These are phyloP conservation scores for Eucidaris tribuloides DNA, from an alignment of 35 echinoderm and acorn worm species.

Conservation along the genomic window DNA sequence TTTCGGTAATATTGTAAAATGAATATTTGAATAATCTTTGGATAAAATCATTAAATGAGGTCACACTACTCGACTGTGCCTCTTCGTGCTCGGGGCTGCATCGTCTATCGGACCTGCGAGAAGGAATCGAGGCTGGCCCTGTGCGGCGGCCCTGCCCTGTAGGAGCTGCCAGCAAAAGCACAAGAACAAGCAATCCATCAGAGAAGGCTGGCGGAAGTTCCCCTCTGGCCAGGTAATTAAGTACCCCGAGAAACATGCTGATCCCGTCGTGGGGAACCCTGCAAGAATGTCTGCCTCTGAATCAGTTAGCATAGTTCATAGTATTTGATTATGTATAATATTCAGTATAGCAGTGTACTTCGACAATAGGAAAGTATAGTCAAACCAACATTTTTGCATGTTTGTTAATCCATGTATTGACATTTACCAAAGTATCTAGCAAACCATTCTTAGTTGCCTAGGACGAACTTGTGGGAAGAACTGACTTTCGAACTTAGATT, in stretches of 20 bases:
- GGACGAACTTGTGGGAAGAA: too few relatives aligned
- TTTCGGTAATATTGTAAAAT: too few relatives aligned
- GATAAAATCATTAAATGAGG: slow-evolving; percentile 19
- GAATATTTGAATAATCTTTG: neutral
- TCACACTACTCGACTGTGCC: slow-evolving; percentile 77
- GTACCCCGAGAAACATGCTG: slow-evolving; percentile 77
- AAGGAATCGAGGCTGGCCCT: slow-evolving; percentile 74
- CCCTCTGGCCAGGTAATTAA: slow-evolving; percentile 73
- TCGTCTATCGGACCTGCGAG: slow-evolving; percentile 39
- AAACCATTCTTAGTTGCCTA: too few relatives aligned
- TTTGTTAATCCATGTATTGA: too few relatives aligned
- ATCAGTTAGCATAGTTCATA: too few relatives aligned
- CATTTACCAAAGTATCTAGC: too few relatives aligned
- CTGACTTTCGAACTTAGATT: too few relatives aligned
- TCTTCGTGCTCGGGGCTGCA: slow-evolving; percentile 62
- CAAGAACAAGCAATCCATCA: slow-evolving; percentile 85
- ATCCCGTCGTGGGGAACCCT: slow-evolving; percentile 81
- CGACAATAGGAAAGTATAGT: too few relatives aligned
- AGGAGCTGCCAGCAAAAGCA: slow-evolving; percentile 93
- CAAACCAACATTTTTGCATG: too few relatives aligned
- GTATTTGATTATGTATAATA: too few relatives aligned
- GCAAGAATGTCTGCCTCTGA: slow-evolving; percentile 91
- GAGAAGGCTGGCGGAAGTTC: slow-evolving; percentile 87
- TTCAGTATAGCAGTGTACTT: too few relatives aligned
- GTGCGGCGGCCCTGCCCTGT: slow-evolving; percentile 71